Percentiles rank a stretch among this genome's conserved stretches.
Conservation (phyloP, 2,113 vertebrate species). For the Amia ocellicauda region DNA sequence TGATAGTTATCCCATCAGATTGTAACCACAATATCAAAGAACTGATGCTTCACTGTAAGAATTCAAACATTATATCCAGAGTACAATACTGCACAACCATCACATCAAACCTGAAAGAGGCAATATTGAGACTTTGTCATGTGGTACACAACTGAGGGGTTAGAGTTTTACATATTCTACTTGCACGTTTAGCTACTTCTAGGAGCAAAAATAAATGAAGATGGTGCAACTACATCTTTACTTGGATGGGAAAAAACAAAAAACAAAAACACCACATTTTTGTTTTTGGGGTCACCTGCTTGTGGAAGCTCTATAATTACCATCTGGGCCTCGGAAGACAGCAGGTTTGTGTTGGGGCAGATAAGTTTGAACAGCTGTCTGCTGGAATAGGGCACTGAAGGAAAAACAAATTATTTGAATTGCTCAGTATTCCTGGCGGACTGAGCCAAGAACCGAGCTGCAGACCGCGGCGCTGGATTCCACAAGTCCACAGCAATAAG, state of each 20-base stretch:
- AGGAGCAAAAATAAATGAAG: neutral
- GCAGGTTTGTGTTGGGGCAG: slow-evolving; percentile 7
- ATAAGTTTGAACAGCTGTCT: slow-evolving; percentile 10
- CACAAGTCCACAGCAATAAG: slow-evolving; percentile 11
- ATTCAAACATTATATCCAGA: no score
- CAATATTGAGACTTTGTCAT: no score
- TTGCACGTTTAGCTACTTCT: no score
- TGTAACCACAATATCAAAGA: no score
- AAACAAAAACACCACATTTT: no score
- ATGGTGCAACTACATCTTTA: neutral
- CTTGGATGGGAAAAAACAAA: neutral
- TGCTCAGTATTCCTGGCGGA: slow-evolving; percentile 5
- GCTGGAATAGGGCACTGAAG: slow-evolving; percentile 4
- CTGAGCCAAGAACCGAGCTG: neutral
- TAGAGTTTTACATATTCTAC: no score
- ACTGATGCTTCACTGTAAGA: no score
- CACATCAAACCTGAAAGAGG: no score
- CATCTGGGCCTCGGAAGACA: neutral
- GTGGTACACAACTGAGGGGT: no score
- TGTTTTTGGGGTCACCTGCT: neutral
- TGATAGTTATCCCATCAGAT: no score
- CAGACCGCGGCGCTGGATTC: neutral
- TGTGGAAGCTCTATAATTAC: neutral
- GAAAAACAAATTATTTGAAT: slow-evolving; percentile 22
- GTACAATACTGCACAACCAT: no score